Percentiles rank a stretch among this genome's conserved stretches.
Evolutionary conservation across 2,797 vertebrate species (phyloP).

Genomic region (Enteromius viviparus): DNA sequence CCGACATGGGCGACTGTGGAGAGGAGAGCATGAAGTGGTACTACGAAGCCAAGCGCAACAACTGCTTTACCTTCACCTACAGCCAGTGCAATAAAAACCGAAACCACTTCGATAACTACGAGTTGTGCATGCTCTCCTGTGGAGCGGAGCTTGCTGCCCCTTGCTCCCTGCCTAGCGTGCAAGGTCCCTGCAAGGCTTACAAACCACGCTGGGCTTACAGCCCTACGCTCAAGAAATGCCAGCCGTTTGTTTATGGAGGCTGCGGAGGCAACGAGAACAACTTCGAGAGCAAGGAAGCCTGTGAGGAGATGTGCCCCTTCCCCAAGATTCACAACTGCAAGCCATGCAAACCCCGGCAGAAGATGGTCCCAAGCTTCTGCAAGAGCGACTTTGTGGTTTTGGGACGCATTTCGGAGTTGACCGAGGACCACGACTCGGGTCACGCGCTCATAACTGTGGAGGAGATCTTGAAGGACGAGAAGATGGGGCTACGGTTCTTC

Average conservation of each 20-base stretch:
- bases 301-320: constrained; percentile 93
- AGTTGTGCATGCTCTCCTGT: constrained; percentile 89
- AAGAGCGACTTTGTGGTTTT: constrained; percentile 94
- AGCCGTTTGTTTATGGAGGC: constrained; percentile 93
- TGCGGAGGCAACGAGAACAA: constrained; percentile 96
- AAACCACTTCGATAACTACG: constrained; percentile 92
- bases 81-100: constrained; percentile 91
- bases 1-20: constrained; percentile 88
- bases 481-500: constrained; percentile 97
- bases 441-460: constrained; percentile 92
- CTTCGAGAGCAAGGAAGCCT: constrained; percentile 92
- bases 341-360: constrained; percentile 88
- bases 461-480: constrained; percentile 97
- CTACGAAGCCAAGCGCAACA: constrained; percentile 94
- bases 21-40: constrained; percentile 94
- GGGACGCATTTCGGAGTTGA: constrained; percentile 89
- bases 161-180: constrained; percentile 89
- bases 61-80: constrained; percentile 93
- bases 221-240: constrained; percentile 86
- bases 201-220: constrained; percentile 95
- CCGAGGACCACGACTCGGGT: constrained; percentile 90
- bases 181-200: constrained; percentile 94
- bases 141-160: constrained; percentile 86
- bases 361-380: constrained; percentile 96
- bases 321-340: constrained; percentile 90